phyloP scores from a whole-genome alignment of 2,888 invertebrate species.

The Pseudococcus jackbeardsleyi region DNA sequence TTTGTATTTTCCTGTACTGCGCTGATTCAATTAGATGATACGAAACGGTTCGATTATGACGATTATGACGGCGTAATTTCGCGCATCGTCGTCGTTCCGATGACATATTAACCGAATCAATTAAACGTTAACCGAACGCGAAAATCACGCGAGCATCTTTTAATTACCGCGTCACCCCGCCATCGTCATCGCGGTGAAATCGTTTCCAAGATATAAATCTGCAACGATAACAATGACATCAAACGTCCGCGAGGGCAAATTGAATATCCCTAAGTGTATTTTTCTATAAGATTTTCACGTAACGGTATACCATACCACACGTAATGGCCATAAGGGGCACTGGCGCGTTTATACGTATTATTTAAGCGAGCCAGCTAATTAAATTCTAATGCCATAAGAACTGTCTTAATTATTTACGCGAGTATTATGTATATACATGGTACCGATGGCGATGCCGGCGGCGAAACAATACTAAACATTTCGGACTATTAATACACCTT shows the following conservation, averaged over 20 bases:
- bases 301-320: background rate
- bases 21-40: background rate
- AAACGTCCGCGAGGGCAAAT: background rate
- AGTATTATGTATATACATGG: background rate
- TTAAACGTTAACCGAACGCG: background rate
- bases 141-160: background rate
- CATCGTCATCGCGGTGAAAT: background rate
- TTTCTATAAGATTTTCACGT: slow-evolving; percentile 6
- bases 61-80: slow-evolving; percentile 6
- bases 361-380: background rate
- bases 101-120: slow-evolving; percentile 39
- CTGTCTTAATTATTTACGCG: slow-evolving; percentile 5
- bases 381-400: background rate
- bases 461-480: slow-evolving; percentile 7
- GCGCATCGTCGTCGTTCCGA: background rate
- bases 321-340: background rate
- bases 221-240: background rate
- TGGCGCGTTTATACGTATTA: slow-evolving; percentile 9
- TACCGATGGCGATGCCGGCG: background rate
- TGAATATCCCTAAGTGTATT: background rate
- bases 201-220: background rate
- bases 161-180: background rate
- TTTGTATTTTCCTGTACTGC: background rate
- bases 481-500: background rate
- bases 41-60: background rate